Evolutionary conservation across 2,113 vertebrate genomes (phyloP).

Genomic region (Cololabis saira): DNA sequence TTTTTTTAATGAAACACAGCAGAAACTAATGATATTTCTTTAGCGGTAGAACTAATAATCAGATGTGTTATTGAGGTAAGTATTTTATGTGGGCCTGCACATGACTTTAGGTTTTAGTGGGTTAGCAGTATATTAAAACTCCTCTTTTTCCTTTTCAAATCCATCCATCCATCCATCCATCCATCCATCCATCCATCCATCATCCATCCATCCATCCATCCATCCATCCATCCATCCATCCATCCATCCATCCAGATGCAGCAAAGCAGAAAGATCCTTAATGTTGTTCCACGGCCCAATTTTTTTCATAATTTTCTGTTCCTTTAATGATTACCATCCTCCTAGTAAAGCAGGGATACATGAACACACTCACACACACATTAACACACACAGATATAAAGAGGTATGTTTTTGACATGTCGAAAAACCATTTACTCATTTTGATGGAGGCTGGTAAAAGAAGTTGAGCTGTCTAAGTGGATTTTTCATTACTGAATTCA

Average conservation of each 20-base stretch:
- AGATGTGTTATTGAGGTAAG: no score
- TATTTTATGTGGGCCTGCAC: no score
- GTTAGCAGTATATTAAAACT: no score
- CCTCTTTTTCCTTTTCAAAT: background rate
- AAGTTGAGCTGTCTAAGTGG: slow-evolving; percentile 82
- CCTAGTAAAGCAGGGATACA: slow-evolving; percentile 75
- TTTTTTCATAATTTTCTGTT: slow-evolving; percentile 82
- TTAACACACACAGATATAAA: slow-evolving; percentile 71
- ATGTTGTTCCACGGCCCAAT: background rate
- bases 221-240: no score
- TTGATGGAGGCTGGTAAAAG: slow-evolving; percentile 85
- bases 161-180: slow-evolving; percentile 36
- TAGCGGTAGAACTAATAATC: no score
- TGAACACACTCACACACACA: slow-evolving; percentile 68
- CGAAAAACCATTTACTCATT: slow-evolving; percentile 87
- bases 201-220: no score
- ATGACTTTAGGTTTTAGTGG: no score
- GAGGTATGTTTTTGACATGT: slow-evolving; percentile 61
- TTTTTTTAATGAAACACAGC: no score
- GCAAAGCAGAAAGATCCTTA: background rate
- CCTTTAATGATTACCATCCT: slow-evolving; percentile 88
- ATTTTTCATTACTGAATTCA: slow-evolving; percentile 93
- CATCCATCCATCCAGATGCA: slow-evolving; percentile 36
- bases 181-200: no score
- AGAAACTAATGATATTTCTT: no score